phyloP scores from a whole-genome alignment of 1,140 invertebrate species.

The Oryctes rhinoceros region DNA sequence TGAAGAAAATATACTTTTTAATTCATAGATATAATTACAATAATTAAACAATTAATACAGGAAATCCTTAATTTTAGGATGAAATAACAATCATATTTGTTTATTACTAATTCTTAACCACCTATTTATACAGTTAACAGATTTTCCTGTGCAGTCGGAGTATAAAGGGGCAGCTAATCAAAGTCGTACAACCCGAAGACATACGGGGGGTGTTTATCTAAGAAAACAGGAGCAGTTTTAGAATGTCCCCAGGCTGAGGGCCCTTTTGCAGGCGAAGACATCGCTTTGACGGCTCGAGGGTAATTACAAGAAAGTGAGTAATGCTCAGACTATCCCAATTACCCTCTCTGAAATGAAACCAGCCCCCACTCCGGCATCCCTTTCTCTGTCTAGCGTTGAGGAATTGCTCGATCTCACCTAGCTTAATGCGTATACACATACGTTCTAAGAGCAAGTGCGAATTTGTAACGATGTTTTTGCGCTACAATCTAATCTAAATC shows the following conservation, averaged over 20 bases:
- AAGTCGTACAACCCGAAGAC: slow-evolving; percentile 28
- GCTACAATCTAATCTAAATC: slow-evolving; percentile 16
- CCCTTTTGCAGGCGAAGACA: slow-evolving; percentile 58
- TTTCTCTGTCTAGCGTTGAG: slow-evolving; percentile 14
- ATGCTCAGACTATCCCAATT: slow-evolving; percentile 53
- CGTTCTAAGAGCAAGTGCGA: neutral
- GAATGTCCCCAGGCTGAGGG: slow-evolving; percentile 45
- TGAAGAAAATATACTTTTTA: no score
- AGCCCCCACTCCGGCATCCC: slow-evolving; percentile 34
- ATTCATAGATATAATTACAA: no score
- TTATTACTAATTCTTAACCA: neutral
- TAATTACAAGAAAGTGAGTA: slow-evolving; percentile 60
- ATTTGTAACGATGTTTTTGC: slow-evolving; percentile 3
- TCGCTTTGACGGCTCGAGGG: slow-evolving; percentile 57
- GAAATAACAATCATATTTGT: neutral
- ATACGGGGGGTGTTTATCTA: slow-evolving; percentile 30
- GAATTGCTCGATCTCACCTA: slow-evolving; percentile 43
- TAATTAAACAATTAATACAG: no score
- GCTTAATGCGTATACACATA: neutral
- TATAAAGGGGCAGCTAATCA: slow-evolving; percentile 24
- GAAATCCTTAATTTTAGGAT: no score
- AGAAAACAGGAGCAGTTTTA: slow-evolving; percentile 42
- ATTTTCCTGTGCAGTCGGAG: neutral
- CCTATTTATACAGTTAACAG: slow-evolving; percentile 21
- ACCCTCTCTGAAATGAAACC: slow-evolving; percentile 45